Evolutionary conservation across 23 tunicate species (phyloP), one percentile per base, ranked within the genome.

Genomic region (Ciona savignyi): DNA sequence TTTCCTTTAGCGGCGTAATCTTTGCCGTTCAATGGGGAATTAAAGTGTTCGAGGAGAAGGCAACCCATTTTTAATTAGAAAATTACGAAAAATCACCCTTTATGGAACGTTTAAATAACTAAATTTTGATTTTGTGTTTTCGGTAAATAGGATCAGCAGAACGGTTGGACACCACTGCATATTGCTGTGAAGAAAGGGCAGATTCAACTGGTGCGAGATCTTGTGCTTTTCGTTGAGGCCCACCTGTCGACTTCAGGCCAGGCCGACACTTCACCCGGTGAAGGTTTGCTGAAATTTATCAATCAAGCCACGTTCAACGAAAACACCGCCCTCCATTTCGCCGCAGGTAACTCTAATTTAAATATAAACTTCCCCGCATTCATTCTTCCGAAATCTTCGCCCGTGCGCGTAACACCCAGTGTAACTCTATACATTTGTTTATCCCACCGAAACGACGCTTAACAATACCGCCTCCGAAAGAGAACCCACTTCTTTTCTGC

Each of bases 321-420:
- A 9, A 63, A 63, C 67, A 63, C 67, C 6, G 23, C 67, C 6
- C 24, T 63, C 4, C 67, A 63, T 63, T 63, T 63, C 28, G 67
- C 67, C 23, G 67, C 67, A 63, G 67, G 67, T 63, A 63, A 22
- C 20, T n/a, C n/a, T n/a, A n/a, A n/a, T n/a, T n/a, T n/a, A n/a
- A n/a, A n/a, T n/a, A n/a, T n/a, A n/a, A n/a, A n/a, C n/a, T n/a
- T n/a, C n/a, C n/a, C n/a, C n/a, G n/a, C n/a, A n/a, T n/a, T n/a
- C n/a, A n/a, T n/a, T n/a, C n/a, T n/a, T n/a, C n/a, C n/a, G n/a
- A n/a, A n/a, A n/a, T n/a, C n/a, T n/a, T n/a, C n/a, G n/a, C n/a
- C n/a, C n/a, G n/a, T n/a, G n/a, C n/a, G n/a, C n/a, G n/a, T n/a
- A n/a, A n/a, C n/a, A n/a, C n/a, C n/a, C n/a, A n/a, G n/a, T n/a